Evolutionary conservation across 2,113 vertebrate species (phyloP), one percentile per base, ranked within the genome.

Genomic region (Scophthalmus maximus): DNA sequence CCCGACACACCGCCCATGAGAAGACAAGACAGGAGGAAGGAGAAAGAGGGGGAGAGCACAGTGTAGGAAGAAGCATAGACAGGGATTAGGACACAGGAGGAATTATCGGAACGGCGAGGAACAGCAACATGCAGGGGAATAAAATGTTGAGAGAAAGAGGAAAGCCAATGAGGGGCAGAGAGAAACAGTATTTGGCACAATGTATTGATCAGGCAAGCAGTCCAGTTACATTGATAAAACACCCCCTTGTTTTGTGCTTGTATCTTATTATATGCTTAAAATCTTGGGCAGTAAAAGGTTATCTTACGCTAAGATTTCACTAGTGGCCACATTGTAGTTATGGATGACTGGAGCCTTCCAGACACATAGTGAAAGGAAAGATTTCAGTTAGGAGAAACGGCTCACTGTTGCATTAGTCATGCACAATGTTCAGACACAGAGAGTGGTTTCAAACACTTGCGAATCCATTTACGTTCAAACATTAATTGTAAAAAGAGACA

Each of bases 211-310:
- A 90, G 75, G 75, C 85, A 78, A 83, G 86, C 89, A 86, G 89
- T 90, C 85, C 84, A 81, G 77, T 91, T 89, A 89, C 90, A 90
- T 92, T 85, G 87, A 84, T 90, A 88, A 81, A 90, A 87, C 86
- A 88, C 75, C 69, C 82, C 81, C 68, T 84, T 78, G 81, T 88
- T 89, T 92, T 92, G 91, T 92, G 91, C 91, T 92, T 92, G 71
- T 91, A 73, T 90, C 82, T 86, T 82, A 81, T 83, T 79, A 81
- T 87, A 84, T 56, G 85, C 86, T 88, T 83, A 90, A 89, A 81
- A 49, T 81, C 70, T 71, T 73, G 88, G 89, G 91, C 87, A 90
- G 90, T 89, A 84, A 88, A 76, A 88, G 59, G 73, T 89, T 64
- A 58, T 67, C 60, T 53, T 62, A 71, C 30, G 67, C 73, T 79